Evolutionary conservation across 2,888 invertebrate species (phyloP).

Genomic region (Spodoptera littoralis): DNA sequence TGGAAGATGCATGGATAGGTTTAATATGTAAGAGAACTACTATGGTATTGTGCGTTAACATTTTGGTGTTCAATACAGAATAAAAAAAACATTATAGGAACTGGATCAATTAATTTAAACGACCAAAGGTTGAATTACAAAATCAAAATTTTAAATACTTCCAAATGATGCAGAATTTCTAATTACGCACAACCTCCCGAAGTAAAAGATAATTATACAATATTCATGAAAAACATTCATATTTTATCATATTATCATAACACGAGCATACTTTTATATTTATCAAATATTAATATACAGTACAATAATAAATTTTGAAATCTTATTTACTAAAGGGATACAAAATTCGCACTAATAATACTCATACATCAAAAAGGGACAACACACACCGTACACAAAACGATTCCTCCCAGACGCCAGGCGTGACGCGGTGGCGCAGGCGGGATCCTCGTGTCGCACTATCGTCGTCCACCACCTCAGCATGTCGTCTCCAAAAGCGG

Average conservation of each 20-base stretch:
- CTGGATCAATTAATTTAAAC: constrained; percentile 54
- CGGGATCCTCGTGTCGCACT: constrained; percentile 28
- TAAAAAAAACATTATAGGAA: constrained; percentile 69
- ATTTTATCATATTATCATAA: constrained; percentile 65
- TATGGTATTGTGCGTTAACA: constrained; percentile 69
- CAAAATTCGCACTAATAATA: constrained; percentile 87
- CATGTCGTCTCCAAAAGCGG: constrained; percentile 84
- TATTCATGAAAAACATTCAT: constrained; percentile 74
- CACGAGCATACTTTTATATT: constrained; percentile 63
- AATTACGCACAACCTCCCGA: constrained; percentile 81
- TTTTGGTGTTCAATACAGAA: constrained; percentile 58
- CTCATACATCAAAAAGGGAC: constrained; percentile 75
- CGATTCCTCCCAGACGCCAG: constrained; percentile 42
- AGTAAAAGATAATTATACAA: constrained; percentile 76
- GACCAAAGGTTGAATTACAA: constrained; percentile 37
- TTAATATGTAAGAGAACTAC: constrained; percentile 52
- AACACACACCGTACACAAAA: constrained; percentile 63
- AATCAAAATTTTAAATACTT: constrained; percentile 33
- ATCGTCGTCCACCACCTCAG: constrained; percentile 54
- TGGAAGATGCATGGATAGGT: constrained; percentile 64
- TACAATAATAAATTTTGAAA: constrained; percentile 86
- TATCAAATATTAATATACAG: constrained; percentile 69
- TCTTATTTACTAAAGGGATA: constrained; percentile 83
- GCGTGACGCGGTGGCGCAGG: constrained; percentile 11
- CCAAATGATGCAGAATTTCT: constrained; percentile 56